Evolutionary conservation across 2,113 vertebrate species (phyloP), one percentile per base, ranked within the genome.

Genomic region (Oncorhynchus kisutch): DNA sequence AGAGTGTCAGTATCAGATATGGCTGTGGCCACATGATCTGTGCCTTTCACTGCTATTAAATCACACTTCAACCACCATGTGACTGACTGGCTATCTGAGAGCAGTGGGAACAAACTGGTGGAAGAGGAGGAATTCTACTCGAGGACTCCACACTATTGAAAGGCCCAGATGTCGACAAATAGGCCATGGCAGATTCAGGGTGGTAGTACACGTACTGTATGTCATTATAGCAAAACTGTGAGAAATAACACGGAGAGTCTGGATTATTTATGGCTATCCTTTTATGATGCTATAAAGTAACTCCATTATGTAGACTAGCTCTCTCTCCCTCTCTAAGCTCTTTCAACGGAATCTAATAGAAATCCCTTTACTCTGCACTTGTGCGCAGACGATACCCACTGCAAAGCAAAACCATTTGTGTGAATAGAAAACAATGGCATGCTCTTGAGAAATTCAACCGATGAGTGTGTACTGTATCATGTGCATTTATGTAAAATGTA

Each of bases 401-500:
- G 18, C 68, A 83, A 82, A 81, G 60, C 39, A 29, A 74, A 64
- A 74, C 39, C 20, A 22, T 62, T 22, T 62, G 2, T 1, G 60
- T 65, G 57, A 83, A 65, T 14, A 81, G 73, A 80, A 84, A 89
- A 81, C 79, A 84, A 78, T 62, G 62, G 78, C 82, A 72, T 81
- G 75, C 77, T 88, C 77, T 80, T 84, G 73, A 85, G 82, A 78
- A 29, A 86, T 79, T 76, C 82, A 86, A 18, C 72, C 85, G 77
- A 45, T 16, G 25, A 31, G 77, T 45, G 39, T 87, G 73, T 85
- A 45, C 39, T 45, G 79, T 83, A 83, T 84, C 86, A 75, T 78
- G 81, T 88, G 78, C 83, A 66, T 89, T 92, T 90, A 91, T 91
- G 87, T 90, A 82, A 84, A 91, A 91, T 72, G 77, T 86, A 85